Evolutionary conservation across 1,140 invertebrate genomes (phyloP).

Genomic region (Chironomus striatipennis): DNA sequence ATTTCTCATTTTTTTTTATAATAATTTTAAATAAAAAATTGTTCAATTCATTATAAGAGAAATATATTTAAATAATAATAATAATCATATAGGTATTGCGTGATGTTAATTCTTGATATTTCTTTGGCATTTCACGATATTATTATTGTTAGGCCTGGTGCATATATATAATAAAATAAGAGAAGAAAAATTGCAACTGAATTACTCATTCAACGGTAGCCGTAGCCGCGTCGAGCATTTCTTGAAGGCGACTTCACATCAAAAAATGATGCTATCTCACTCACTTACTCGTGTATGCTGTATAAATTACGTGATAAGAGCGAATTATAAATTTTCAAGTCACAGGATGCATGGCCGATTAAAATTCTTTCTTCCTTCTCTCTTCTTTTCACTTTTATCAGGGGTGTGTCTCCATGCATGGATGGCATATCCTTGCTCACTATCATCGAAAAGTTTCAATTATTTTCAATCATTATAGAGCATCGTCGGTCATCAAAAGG

Average conservation of each 20-base stretch:
- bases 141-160: conserved; percentile 4
- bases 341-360: background rate
- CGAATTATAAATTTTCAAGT: conserved; percentile 15
- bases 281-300: background rate
- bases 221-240: background rate
- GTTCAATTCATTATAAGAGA: conserved; percentile 16
- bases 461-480: too few relatives aligned
- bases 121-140: conserved; percentile 18
- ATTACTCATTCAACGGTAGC: conserved; percentile 16
- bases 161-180: background rate
- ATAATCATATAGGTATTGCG: background rate
- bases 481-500: too few relatives aligned
- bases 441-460: too few relatives aligned
- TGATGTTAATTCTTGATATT: conserved; percentile 22
- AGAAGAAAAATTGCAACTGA: conserved; percentile 17
- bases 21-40: background rate
- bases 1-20: background rate
- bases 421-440: too few relatives aligned
- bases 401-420: too few relatives aligned
- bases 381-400: too few relatives aligned
- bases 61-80: conserved; percentile 20
- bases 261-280: background rate
- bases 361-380: too few relatives aligned
- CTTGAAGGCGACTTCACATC: background rate
- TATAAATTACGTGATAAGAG: background rate